phyloP scores from a whole-genome alignment of 1,140 invertebrate species.

The Drosophila auraria region DNA sequence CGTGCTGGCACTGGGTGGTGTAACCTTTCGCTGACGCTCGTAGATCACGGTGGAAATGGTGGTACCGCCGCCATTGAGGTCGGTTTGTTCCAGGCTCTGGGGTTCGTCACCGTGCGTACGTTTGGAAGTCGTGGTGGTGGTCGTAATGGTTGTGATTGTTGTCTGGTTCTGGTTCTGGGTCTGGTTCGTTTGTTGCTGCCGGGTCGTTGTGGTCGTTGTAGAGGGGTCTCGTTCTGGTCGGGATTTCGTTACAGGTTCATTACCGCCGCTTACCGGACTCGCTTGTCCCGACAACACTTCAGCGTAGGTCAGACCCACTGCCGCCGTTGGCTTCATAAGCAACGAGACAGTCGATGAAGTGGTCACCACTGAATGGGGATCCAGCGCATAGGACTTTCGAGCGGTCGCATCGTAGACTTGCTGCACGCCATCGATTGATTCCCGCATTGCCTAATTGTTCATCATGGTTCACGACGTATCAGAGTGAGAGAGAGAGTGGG shows the following conservation, averaged over 20 bases:
- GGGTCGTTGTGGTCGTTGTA: constrained; percentile 44
- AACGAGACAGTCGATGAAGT: constrained; percentile 83
- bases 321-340: constrained; percentile 82
- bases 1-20: constrained; percentile 35
- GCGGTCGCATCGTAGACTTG: constrained; percentile 89
- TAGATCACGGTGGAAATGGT: constrained; percentile 38
- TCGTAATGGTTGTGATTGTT: constrained; percentile 48
- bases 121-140: constrained; percentile 57
- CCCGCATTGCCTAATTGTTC: constrained; percentile 89
- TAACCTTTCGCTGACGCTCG: constrained; percentile 25
- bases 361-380: constrained; percentile 89
- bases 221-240: constrained; percentile 60
- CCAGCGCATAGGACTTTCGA: constrained; percentile 89
- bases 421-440: constrained; percentile 88
- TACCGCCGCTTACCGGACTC: constrained; percentile 83
- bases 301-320: constrained; percentile 86
- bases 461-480: constrained; percentile 39
- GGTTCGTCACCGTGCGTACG: constrained; percentile 47
- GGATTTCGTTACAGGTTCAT: constrained; percentile 57
- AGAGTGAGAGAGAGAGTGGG: constrained; percentile 63
- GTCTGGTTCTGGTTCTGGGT: constrained; percentile 30
- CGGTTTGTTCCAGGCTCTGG: constrained; percentile 5
- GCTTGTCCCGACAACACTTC: constrained; percentile 85
- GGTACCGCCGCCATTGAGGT: constrained; percentile 28
- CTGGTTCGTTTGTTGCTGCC: constrained; percentile 39